These are phyloP conservation scores for Melieria picta DNA, from an alignment of 2,888 invertebrate species.

Conservation along the genomic window DNA sequence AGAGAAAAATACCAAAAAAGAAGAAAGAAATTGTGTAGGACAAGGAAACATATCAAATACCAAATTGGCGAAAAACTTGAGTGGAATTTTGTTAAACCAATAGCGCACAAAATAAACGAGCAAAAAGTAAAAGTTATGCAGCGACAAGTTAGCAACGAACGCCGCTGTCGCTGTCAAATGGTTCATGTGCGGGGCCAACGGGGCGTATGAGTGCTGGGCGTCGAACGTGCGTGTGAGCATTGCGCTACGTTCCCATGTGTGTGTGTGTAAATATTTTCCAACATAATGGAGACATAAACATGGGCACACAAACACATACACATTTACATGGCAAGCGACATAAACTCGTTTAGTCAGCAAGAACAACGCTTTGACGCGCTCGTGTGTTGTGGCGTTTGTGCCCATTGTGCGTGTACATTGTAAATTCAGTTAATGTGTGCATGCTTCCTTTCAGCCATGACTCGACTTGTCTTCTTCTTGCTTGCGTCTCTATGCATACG, in stretches of 20 bases:
- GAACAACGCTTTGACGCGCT: too few relatives aligned
- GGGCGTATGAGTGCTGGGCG: not conserved
- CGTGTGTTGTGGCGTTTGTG: too few relatives aligned
- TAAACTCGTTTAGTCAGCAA: too few relatives aligned
- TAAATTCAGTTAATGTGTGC: too few relatives aligned
- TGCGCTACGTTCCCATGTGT: not conserved
- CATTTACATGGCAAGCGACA: too few relatives aligned
- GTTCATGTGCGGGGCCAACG: slow-evolving; percentile 13
- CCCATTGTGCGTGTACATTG: too few relatives aligned
- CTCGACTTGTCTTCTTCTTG: too few relatives aligned
- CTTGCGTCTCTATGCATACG: too few relatives aligned
- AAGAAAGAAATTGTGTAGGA: not conserved
- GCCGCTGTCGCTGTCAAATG: not conserved
- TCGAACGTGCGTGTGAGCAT: not conserved
- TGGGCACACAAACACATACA: too few relatives aligned
- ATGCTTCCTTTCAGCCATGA: too few relatives aligned
- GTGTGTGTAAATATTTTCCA: not conserved
- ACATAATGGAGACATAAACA: not conserved
- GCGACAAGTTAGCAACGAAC: slow-evolving; percentile 2
- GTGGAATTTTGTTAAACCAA: not conserved
- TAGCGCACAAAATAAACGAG: not conserved
- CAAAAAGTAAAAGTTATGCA: slow-evolving; percentile 3
- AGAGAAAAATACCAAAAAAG: not conserved
- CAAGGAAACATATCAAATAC: not conserved
- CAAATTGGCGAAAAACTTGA: not conserved